Evolutionary conservation across 2,113 vertebrate genomes (phyloP).

Genomic region (Microtus oregoni): DNA sequence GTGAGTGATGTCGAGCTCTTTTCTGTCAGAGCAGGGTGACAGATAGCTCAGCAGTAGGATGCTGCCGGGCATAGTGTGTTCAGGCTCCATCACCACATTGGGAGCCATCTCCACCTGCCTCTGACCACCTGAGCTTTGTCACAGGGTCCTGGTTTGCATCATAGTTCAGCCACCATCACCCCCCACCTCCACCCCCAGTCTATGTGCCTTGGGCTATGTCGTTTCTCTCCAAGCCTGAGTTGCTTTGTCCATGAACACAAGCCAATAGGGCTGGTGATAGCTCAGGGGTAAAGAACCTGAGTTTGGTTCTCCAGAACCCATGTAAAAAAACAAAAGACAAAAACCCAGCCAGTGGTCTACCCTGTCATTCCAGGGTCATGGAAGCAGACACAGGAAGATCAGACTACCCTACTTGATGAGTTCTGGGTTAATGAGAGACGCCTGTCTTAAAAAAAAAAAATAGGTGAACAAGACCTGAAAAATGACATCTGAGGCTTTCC

Average conservation of each 20-base stretch:
- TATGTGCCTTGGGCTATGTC: not conserved
- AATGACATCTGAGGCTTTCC: not conserved
- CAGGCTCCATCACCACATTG: fast-evolving
- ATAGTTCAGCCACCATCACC: not conserved
- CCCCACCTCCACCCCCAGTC: not conserved
- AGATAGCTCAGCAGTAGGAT: not conserved
- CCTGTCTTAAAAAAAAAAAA: not conserved
- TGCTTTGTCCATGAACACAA: not conserved
- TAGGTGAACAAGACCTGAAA: not conserved
- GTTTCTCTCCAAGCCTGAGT: not conserved
- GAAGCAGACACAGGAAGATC: not conserved
- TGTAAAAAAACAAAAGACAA: not conserved
- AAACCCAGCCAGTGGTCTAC: not conserved
- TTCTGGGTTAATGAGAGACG: not conserved
- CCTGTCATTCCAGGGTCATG: not conserved
- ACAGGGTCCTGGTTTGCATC: not conserved
- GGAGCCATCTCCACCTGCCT: fast-evolving
- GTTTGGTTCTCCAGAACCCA: not conserved
- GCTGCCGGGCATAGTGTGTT: not conserved
- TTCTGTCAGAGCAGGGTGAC: not conserved
- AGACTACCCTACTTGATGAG: not conserved
- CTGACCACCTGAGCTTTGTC: not conserved
- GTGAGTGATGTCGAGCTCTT: not conserved
- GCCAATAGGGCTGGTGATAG: not conserved
- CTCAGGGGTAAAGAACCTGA: not conserved